Percentiles rank a stretch among this genome's conserved stretches.
These are phyloP conservation scores for Chaetophractus vellerosus DNA, from an alignment of 2,797 vertebrate species.

Conservation along the genomic window DNA sequence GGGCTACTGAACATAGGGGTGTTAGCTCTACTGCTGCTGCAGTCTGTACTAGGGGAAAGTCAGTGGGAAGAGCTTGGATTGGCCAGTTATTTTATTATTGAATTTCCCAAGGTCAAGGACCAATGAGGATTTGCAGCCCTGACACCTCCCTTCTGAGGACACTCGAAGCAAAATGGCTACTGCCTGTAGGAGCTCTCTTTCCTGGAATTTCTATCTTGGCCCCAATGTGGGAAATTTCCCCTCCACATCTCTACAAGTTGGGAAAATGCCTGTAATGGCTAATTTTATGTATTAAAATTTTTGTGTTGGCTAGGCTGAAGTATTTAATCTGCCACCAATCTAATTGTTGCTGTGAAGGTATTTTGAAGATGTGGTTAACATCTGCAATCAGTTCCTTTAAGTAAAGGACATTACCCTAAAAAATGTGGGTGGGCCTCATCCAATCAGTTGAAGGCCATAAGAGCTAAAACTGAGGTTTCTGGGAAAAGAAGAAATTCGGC, in stretches of 20 bases:
- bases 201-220: background rate
- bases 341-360: too few relatives aligned
- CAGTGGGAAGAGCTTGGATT: background rate
- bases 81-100: background rate
- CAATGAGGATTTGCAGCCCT: background rate
- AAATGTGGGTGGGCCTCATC: too few relatives aligned
- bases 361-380: too few relatives aligned
- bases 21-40: background rate
- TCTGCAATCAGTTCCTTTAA: too few relatives aligned
- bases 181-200: rapidly evolving
- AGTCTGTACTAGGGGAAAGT: background rate
- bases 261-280: background rate
- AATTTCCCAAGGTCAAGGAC: background rate
- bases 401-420: too few relatives aligned
- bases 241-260: background rate
- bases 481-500: too few relatives aligned
- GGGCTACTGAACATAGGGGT: background rate
- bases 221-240: background rate
- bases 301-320: too few relatives aligned
- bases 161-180: background rate
- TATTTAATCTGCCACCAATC: too few relatives aligned
- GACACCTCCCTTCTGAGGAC: background rate
- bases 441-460: too few relatives aligned
- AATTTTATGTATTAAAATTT: too few relatives aligned
- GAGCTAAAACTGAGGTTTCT: too few relatives aligned